Evolutionary conservation across 2,797 vertebrate species (phyloP).

Genomic region (Vespertilio murinus): DNA sequence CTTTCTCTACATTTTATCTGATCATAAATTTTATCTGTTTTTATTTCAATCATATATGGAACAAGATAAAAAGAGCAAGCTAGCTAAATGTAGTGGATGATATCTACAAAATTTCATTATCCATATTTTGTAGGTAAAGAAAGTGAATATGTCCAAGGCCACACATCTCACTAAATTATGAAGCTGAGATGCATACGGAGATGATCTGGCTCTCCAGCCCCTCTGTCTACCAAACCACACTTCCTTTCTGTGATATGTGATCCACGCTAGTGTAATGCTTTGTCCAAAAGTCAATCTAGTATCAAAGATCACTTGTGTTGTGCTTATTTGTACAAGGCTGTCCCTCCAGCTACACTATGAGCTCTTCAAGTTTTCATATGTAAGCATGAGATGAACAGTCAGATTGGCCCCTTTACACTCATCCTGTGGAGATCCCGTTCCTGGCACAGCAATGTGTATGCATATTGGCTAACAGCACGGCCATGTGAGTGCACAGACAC

Average conservation of each 20-base stretch:
- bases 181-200: neutral
- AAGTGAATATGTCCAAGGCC: neutral
- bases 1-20: neutral
- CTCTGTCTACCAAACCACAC: neutral
- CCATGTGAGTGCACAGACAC: neutral
- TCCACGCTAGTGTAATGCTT: neutral
- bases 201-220: neutral
- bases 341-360: neutral
- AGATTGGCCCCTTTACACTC: neutral
- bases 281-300: neutral
- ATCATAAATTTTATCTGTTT: neutral
- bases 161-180: neutral
- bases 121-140: neutral
- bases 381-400: neutral
- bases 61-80: neutral
- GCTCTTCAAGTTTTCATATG: neutral
- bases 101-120: neutral
- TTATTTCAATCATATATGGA: constrained; percentile 8
- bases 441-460: neutral
- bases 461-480: neutral
- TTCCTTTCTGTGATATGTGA: neutral
- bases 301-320: neutral
- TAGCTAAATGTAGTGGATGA: neutral
- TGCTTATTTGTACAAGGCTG: neutral
- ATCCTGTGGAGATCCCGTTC: neutral